Percentiles rank a stretch among this genome's conserved stretches.
Evolutionary conservation across 1,140 invertebrate species (phyloP).

Genomic region (Eurosta solidaginis): DNA sequence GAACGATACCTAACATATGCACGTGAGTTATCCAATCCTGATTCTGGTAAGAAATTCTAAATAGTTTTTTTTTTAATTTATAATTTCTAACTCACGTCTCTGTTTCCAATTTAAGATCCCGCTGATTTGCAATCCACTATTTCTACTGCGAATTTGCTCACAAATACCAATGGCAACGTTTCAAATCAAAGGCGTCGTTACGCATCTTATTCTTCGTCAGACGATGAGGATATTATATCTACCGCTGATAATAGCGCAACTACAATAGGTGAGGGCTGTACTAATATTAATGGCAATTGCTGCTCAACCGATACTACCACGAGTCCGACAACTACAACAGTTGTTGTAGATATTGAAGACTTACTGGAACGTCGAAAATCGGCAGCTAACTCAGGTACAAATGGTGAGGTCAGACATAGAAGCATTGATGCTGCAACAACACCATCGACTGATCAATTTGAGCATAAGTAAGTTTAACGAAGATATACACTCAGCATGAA

Average conservation of each 20-base stretch:
- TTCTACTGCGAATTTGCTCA: conserved; percentile 53
- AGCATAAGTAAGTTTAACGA: conserved; percentile 44
- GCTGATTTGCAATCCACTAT: conserved; percentile 51
- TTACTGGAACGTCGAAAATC: conserved; percentile 60
- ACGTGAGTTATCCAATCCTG: conserved; percentile 55
- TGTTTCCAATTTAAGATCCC: conserved; percentile 36
- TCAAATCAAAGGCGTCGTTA: conserved; percentile 40
- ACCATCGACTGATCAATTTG: conserved; percentile 30
- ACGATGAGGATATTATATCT: conserved; percentile 59
- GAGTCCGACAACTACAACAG: conserved; percentile 56
- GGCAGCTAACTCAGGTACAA: conserved; percentile 25
- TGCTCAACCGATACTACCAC: conserved; percentile 43
- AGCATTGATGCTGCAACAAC: neutral
- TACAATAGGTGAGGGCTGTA: conserved; percentile 45
- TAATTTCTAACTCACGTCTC: neutral
- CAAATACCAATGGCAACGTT: conserved; percentile 36
- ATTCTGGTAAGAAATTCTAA: conserved; percentile 46
- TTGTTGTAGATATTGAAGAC: conserved; percentile 74
- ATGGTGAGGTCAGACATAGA: neutral
- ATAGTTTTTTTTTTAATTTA: neutral
- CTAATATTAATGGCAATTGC: conserved; percentile 44
- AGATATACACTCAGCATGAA: no score
- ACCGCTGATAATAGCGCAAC: conserved; percentile 36
- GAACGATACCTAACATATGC: conserved; percentile 62
- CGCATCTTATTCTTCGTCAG: conserved; percentile 52